Evolutionary conservation across 2,113 vertebrate species (phyloP), one percentile per base, ranked within the genome.

Genomic region (Anhinga rufa): DNA sequence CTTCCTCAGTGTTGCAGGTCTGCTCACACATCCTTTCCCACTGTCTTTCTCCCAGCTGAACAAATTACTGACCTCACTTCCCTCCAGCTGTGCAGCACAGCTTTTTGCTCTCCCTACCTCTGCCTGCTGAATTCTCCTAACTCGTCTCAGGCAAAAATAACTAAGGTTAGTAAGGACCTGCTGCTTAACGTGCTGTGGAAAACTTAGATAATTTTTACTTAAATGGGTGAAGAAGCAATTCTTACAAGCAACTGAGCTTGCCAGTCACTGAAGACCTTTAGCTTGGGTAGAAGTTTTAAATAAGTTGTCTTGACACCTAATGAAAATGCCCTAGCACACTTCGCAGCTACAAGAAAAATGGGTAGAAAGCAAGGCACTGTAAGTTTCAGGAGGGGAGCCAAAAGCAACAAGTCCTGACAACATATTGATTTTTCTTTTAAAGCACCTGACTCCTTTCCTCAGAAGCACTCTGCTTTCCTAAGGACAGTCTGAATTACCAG

Each of bases 161-260:
- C 82, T 29, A 44, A 88, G 88, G 76, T 92, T 94, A 93, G 76
- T 28, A 86, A 83, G 68, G 68, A 93, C 46, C 54, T 34, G 54
- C 49, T 93, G 68, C 62, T 66, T 70, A 72, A 95, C 86, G 40
- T 61, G 54, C 21, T 48, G 15, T n/a, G 38, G 62, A 90, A 88
- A 92, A 88, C 58, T 44, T 69, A 72, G 54, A 74, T 52, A 1
- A 52, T 72, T 90, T 93, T 76, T 38, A 69, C 55, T 93, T 65
- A 65, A 83, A 83, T 46, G 72, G 68, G 17, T 74, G 60, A 96
- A 88, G 88, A 92, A 83, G n/a, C 58, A 94, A 92, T 95, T 95
- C 72, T 74, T 86, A 83, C 34, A 83, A 92, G 68, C 60, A 95
- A 46, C 36, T 81, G 82, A 90, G 38, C 58, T 86, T 93, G 66